phyloP scores from a whole-genome alignment of 2,797 vertebrate species.

The Pangasius sanitwongsei region DNA sequence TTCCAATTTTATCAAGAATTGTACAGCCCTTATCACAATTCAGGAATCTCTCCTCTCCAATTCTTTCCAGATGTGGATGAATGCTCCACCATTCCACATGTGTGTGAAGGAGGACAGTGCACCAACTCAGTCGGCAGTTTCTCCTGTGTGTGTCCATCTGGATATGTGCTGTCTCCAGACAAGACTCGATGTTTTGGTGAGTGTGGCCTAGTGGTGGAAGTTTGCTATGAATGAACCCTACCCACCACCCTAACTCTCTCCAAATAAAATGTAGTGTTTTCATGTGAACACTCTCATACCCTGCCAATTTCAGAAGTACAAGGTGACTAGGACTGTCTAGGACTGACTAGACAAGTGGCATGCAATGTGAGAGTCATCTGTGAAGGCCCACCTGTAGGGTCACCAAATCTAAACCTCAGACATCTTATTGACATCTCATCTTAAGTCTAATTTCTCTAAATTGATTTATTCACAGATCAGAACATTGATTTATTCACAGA shows the following conservation, averaged over 20 bases:
- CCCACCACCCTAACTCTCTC: not conserved
- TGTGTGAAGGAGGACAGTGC: conserved; percentile 74
- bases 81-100: conserved; percentile 66
- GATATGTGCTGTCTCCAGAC: conserved; percentile 68
- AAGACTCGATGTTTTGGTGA: conserved; percentile 72
- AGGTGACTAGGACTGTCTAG: not conserved
- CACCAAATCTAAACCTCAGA: not conserved
- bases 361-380: not conserved
- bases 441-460: no score
- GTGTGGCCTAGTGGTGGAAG: conserved; percentile 38
- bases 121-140: conserved; percentile 75
- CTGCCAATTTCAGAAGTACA: not conserved
- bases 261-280: not conserved
- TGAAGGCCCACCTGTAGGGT: not conserved
- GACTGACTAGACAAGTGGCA: not conserved
- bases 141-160: conserved; percentile 71
- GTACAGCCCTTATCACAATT: conserved; percentile 17
- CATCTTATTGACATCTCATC: not conserved
- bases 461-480: not conserved
- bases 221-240: not conserved
- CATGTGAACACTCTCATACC: not conserved
- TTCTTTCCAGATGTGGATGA: conserved; percentile 74
- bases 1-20: not conserved
- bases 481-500: not conserved
- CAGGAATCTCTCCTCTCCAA: not conserved